A percentile compares a stretch with the other conserved stretches of the same genome.
Evolutionary conservation across 1,140 invertebrate species (phyloP).

Genomic region (Pseudobourletiella spinata): DNA sequence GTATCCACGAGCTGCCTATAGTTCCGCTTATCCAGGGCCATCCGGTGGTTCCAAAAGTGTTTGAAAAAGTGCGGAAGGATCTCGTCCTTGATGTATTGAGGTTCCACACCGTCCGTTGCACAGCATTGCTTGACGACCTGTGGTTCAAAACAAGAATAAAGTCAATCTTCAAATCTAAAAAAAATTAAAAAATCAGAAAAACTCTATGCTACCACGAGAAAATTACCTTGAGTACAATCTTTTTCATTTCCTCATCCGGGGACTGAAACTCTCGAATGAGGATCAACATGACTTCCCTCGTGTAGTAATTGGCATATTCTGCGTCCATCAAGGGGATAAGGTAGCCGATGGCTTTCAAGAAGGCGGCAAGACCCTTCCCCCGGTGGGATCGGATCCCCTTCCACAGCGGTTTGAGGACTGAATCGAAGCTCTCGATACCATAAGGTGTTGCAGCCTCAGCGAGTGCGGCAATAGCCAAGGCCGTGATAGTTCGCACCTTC

Average conservation of each 20-base stretch:
- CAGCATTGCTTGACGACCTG: slow-evolving; percentile 99
- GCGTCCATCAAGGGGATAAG: slow-evolving; percentile 99
- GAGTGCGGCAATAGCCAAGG: slow-evolving; percentile 92
- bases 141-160: slow-evolving; percentile 12
- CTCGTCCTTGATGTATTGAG: slow-evolving; percentile 98
- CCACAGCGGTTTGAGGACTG: slow-evolving; percentile 94
- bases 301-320: slow-evolving; percentile 99
- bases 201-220: slow-evolving; percentile 9
- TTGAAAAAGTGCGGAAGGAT: slow-evolving; percentile 99
- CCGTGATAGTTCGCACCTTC: slow-evolving; percentile 90
- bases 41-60: slow-evolving; percentile 99
- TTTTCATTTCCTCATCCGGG: slow-evolving; percentile 99
- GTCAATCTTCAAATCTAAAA: neutral
- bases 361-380: slow-evolving; percentile 97
- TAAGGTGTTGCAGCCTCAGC: slow-evolving; percentile 98
- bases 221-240: slow-evolving; percentile 96
- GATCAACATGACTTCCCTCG: slow-evolving; percentile 99
- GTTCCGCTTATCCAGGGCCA: slow-evolving; percentile 96
- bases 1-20: slow-evolving; percentile 97
- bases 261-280: slow-evolving; percentile 98
- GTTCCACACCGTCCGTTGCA: slow-evolving; percentile 98
- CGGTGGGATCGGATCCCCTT: slow-evolving; percentile 90
- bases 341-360: slow-evolving; percentile 98
- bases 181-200: neutral
- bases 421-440: slow-evolving; percentile 99